These are phyloP conservation scores for Hypotaenidia philippensis DNA, from an alignment of 2,797 vertebrate genomes.

Conservation along the genomic window DNA sequence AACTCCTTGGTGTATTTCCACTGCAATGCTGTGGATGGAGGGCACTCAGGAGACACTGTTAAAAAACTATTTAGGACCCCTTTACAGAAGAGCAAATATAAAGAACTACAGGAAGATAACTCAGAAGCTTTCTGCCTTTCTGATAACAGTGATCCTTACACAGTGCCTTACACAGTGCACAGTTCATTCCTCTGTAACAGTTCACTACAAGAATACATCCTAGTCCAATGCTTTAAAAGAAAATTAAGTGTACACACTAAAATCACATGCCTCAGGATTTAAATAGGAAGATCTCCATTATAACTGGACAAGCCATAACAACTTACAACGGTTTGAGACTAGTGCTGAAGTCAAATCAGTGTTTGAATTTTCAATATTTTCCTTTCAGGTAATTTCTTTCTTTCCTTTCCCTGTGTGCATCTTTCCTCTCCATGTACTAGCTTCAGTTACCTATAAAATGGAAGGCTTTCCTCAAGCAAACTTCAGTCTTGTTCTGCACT, in stretches of 20 bases:
- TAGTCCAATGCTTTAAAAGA: background rate
- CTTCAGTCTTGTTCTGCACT: background rate
- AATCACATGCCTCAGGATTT: background rate
- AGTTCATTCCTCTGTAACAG: background rate
- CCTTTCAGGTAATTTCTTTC: background rate
- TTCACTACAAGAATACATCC: background rate
- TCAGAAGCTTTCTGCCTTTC: background rate
- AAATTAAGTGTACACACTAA: background rate
- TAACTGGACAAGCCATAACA: background rate
- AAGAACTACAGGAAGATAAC: background rate
- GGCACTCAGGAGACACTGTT: background rate
- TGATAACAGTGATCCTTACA: background rate
- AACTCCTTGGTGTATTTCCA: background rate
- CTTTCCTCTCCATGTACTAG: background rate
- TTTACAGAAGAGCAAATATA: background rate
- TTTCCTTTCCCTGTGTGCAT: background rate
- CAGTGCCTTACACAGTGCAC: background rate
- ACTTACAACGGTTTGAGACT: background rate
- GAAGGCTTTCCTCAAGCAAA: background rate
- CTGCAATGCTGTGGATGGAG: background rate
- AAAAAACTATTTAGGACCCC: background rate
- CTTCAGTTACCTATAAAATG: background rate
- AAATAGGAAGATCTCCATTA: background rate
- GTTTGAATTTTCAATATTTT: background rate
- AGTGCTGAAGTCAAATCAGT: background rate